phyloP scores from a whole-genome alignment of 2,888 invertebrate genomes.

The Platynereis dumerilii region DNA sequence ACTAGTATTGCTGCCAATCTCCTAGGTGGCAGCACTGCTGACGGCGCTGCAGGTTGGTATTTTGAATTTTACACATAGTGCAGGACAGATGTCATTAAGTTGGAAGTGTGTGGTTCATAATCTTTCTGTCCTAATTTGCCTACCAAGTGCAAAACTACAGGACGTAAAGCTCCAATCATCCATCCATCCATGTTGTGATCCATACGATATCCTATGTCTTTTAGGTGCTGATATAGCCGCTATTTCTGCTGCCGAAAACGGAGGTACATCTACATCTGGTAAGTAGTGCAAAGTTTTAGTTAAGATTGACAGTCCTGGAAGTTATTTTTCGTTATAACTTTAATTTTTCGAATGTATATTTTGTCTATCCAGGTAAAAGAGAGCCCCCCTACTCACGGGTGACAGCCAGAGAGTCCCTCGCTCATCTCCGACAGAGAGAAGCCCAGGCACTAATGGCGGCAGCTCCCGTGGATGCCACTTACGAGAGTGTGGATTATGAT shows the following conservation, averaged over 20 bases:
- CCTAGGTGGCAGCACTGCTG: not conserved
- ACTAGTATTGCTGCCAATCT: not conserved
- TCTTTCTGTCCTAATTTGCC: too few relatives aligned
- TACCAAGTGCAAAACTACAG: too few relatives aligned
- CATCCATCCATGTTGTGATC: too few relatives aligned
- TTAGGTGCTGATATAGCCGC: too few relatives aligned
- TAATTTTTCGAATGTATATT: too few relatives aligned
- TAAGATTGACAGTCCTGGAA: too few relatives aligned
- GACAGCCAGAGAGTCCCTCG: conserved; percentile 40
- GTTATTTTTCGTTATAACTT: too few relatives aligned
- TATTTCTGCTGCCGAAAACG: too few relatives aligned
- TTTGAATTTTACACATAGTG: not conserved
- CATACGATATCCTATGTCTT: too few relatives aligned
- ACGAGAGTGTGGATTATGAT: conserved; percentile 37
- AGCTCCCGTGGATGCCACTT: conserved; percentile 27
- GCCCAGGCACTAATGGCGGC: conserved; percentile 20
- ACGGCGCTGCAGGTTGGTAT: conserved; percentile 1
- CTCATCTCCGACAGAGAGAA: conserved; percentile 35
- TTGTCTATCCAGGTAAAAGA: conserved; percentile 8
- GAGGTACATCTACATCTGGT: too few relatives aligned
- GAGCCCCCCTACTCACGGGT: conserved; percentile 38
- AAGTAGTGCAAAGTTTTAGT: too few relatives aligned
- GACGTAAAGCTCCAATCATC: too few relatives aligned
- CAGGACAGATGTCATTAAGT: not conserved
- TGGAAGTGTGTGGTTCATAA: not conserved